Evolutionary conservation across 1,140 invertebrate species (phyloP).

Genomic region (Papilio dardanus): DNA sequence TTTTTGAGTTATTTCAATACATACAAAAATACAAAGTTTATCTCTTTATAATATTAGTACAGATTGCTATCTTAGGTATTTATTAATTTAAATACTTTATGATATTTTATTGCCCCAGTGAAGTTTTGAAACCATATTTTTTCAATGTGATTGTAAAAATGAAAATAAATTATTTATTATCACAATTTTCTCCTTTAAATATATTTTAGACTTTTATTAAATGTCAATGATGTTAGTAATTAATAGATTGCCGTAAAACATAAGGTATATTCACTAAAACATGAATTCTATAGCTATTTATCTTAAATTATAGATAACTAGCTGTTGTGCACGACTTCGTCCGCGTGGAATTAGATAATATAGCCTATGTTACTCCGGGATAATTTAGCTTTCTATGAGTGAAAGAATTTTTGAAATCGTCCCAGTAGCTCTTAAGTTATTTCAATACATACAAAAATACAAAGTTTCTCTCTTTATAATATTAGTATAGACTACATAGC

Average conservation of each 20-base stretch:
- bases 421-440: too few species aligned
- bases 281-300: neutral
- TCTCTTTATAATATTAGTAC: too few species aligned
- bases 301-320: neutral
- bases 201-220: neutral
- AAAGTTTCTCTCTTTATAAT: too few species aligned
- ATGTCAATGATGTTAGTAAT: neutral
- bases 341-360: too few species aligned
- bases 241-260: neutral
- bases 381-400: too few species aligned
- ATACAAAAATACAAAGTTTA: too few species aligned
- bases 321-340: too few species aligned
- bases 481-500: too few species aligned
- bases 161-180: neutral
- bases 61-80: slow-evolving; percentile 29
- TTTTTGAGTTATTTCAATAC: too few species aligned
- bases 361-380: too few species aligned
- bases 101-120: slow-evolving; percentile 14
- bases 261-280: neutral
- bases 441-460: too few species aligned
- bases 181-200: neutral
- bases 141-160: neutral
- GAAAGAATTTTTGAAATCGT: too few species aligned
- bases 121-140: neutral
- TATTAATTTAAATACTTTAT: slow-evolving; percentile 26